phyloP scores from a whole-genome alignment of 1,140 invertebrate species.

The Sminthurides bifidus region DNA sequence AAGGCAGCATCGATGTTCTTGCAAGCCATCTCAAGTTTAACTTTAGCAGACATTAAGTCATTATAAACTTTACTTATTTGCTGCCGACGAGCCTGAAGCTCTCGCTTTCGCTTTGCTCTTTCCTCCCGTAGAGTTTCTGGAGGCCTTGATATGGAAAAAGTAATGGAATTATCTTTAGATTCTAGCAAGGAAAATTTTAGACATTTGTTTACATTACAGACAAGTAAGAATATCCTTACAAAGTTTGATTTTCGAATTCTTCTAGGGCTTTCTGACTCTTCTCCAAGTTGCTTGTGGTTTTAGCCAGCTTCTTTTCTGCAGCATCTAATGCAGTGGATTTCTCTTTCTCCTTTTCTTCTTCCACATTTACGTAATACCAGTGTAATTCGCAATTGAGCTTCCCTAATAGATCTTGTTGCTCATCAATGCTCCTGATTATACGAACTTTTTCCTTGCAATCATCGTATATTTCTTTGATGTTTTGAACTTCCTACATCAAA shows the following conservation, averaged over 20 bases:
- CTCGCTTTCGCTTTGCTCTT: conserved; percentile 1
- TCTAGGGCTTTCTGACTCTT: neutral
- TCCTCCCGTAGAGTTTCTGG: neutral
- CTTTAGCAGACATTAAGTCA: too few relatives aligned
- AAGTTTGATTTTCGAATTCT: neutral
- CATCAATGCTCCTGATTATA: neutral
- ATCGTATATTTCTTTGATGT: conserved; percentile 14
- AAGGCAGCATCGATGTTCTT: too few relatives aligned
- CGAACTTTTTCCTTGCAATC: conserved; percentile 3
- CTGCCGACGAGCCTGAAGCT: too few relatives aligned
- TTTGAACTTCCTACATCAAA: neutral
- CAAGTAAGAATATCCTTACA: neutral
- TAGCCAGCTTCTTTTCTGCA: neutral
- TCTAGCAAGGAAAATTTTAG: neutral
- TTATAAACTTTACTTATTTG: too few relatives aligned
- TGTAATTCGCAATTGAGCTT: neutral
- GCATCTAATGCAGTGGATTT: too few relatives aligned
- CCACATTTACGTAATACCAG: conserved; percentile 8
- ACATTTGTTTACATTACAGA: neutral
- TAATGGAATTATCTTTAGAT: neutral
- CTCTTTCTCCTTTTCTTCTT: conserved; percentile 5
- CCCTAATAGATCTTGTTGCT: neutral
- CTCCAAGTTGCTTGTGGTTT: neutral
- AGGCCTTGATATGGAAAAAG: neutral
- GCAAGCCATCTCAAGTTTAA: too few relatives aligned